Conservation (phyloP, 1,140 invertebrate species). For the Drosophila pallidifrons region DNA sequence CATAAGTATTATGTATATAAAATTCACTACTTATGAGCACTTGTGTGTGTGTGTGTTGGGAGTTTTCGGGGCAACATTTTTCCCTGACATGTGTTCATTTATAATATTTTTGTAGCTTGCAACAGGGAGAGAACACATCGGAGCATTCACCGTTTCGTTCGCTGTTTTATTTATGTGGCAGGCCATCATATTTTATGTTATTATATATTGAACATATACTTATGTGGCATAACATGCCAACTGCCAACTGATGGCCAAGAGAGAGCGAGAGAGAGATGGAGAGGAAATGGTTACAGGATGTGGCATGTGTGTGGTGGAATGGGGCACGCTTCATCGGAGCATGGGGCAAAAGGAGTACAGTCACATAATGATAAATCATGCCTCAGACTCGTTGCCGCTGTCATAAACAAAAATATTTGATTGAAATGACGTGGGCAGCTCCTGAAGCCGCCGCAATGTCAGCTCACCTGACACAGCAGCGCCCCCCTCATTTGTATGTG, state of each 20-base stretch:
- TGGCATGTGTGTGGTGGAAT: constrained; percentile 2
- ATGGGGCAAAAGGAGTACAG: neutral
- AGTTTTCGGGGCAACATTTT: constrained; percentile 35
- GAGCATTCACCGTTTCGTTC: constrained; percentile 32
- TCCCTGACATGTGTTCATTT: constrained; percentile 60
- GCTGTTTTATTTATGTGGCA: constrained; percentile 71
- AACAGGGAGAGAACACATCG: constrained; percentile 27
- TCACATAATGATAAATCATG: constrained; percentile 74
- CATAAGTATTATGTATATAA: neutral
- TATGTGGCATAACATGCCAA: constrained; percentile 66
- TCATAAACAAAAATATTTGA: constrained; percentile 75
- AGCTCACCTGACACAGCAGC: constrained; percentile 42
- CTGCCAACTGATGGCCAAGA: neutral
- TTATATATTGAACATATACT: constrained; percentile 77
- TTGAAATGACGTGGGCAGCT: constrained; percentile 62
- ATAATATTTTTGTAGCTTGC: constrained; percentile 42
- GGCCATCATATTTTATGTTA: constrained; percentile 72
- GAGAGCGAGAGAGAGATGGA: too few species aligned
- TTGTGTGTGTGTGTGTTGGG: neutral
- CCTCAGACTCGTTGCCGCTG: constrained; percentile 47
- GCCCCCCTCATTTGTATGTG: constrained; percentile 40
- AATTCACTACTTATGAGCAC: constrained; percentile 6
- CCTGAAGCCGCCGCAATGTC: constrained; percentile 19
- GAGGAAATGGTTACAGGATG: neutral
- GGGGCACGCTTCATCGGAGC: neutral